Conservation (phyloP, 2,113 vertebrate species). For the Mustela lutreola region DNA sequence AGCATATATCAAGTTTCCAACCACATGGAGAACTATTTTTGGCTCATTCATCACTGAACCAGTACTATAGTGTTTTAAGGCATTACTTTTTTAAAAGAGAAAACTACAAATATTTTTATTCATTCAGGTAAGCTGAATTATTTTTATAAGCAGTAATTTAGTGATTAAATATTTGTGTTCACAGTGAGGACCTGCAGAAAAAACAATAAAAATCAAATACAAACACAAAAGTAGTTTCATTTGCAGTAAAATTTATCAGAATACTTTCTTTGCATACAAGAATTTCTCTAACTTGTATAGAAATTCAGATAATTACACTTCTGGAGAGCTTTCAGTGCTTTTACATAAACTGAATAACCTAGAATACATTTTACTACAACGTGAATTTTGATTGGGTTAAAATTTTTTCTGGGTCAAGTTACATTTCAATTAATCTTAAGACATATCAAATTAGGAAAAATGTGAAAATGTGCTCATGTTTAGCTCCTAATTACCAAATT, state of each 20-base stretch:
- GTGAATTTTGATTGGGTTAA: constrained; percentile 32
- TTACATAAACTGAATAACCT: neutral
- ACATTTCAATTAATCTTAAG: constrained; percentile 21
- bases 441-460: neutral
- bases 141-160: neutral
- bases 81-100: constrained; percentile 14
- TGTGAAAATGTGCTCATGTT: neutral
- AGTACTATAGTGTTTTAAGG: neutral
- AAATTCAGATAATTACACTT: constrained; percentile 44
- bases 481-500: constrained; percentile 39
- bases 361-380: neutral
- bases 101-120: constrained; percentile 21
- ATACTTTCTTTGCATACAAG: neutral
- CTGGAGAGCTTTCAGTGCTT: neutral
- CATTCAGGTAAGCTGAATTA: neutral
- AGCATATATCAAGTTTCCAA: constrained; percentile 11
- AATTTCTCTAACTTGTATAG: neutral
- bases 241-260: neutral
- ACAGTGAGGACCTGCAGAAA: neutral
- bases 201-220: neutral
- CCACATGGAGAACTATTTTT: neutral
- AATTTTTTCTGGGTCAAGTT: neutral
- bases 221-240: neutral
- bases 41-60: neutral
- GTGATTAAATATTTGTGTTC: constrained; percentile 38